These are phyloP conservation scores for Lumbricus terrestris DNA, from an alignment of 2,888 invertebrate species.

Conservation along the genomic window DNA sequence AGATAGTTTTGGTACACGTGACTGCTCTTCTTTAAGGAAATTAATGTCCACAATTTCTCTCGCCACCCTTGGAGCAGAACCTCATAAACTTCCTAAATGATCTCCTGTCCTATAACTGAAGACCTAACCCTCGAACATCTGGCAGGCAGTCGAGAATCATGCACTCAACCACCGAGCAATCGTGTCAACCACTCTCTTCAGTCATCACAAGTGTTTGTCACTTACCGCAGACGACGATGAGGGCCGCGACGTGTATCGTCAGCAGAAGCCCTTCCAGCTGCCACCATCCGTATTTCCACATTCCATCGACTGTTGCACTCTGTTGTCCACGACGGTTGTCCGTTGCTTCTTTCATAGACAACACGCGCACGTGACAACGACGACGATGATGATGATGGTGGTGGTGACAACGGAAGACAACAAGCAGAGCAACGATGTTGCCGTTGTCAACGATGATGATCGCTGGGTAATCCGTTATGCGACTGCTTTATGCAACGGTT, in stretches of 20 bases:
- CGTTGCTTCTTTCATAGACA: neutral
- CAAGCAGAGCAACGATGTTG: neutral
- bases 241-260: neutral
- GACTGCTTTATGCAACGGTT: neutral
- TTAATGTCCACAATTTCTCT: too few species aligned
- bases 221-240: neutral
- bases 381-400: too few species aligned
- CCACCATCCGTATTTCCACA: neutral
- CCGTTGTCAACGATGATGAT: neutral
- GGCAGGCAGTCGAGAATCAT: too few species aligned
- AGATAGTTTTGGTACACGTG: too few species aligned
- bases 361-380: neutral
- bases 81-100: too few species aligned
- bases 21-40: too few species aligned
- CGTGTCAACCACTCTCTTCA: too few species aligned
- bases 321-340: neutral
- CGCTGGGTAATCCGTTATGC: neutral
- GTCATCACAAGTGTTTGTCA: neutral
- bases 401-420: neutral
- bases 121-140: too few species aligned
- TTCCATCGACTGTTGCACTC: neutral
- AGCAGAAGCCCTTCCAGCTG: neutral
- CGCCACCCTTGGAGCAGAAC: too few species aligned
- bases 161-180: too few species aligned
- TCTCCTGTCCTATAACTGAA: too few species aligned